Conservation (phyloP, 2,113 vertebrate species). For the Spheniscus mendiculus region DNA sequence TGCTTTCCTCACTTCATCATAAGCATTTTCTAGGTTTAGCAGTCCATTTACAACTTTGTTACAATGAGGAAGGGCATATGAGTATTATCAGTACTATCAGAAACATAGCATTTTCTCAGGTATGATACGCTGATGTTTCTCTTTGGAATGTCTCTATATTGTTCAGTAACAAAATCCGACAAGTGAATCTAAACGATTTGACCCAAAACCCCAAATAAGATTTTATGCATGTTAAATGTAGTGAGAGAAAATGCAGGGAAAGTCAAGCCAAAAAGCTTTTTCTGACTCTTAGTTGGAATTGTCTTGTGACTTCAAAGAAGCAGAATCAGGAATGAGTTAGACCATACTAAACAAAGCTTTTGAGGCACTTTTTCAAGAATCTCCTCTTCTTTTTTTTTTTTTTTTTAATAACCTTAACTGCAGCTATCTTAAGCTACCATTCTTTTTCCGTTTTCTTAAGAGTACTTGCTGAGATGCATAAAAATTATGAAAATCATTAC, state of each 20-base stretch:
- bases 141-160: not conserved
- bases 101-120: not conserved
- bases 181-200: not conserved
- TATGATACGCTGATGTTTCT: not conserved
- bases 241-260: not conserved
- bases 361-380: not conserved
- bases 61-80: not conserved
- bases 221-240: not conserved
- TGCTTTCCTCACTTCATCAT: constrained; percentile 1
- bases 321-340: not conserved
- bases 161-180: not conserved
- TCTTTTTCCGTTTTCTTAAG: not conserved
- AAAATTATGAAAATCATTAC: not conserved
- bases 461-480: not conserved
- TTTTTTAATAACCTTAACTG: not conserved
- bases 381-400: not conserved
- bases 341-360: not conserved
- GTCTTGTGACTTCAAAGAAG: not conserved
- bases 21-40: not conserved
- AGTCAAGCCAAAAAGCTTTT: not conserved
- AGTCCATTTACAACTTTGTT: not conserved
- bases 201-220: not conserved
- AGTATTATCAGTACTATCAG: not conserved
- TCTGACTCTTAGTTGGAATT: not conserved
- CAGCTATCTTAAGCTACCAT: not conserved